Conservation (phyloP, 2,113 vertebrate species). For the Notarius lentiginosus region DNA sequence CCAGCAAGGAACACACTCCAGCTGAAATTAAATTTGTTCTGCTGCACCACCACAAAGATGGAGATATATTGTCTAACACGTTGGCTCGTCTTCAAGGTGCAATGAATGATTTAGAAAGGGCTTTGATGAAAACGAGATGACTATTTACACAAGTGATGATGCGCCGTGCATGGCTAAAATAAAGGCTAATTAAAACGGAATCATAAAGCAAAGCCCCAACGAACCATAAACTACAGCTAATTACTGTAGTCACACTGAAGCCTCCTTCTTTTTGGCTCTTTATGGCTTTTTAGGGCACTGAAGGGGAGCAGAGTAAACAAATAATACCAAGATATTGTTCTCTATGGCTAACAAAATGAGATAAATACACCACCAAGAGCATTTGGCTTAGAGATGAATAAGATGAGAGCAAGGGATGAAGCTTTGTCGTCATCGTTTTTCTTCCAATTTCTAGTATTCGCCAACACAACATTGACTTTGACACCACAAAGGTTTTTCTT, state of each 20-base stretch:
- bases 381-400: not conserved
- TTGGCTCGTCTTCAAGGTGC: not conserved
- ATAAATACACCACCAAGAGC: constrained; percentile 3
- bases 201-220: constrained; percentile 34
- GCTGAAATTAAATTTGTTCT: not conserved
- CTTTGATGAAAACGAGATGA: constrained; percentile 7
- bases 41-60: not conserved
- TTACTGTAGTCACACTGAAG: constrained; percentile 14
- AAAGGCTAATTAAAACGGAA: constrained; percentile 37
- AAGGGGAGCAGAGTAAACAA: constrained; percentile 20
- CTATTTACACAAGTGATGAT: constrained; percentile 20
- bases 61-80: not conserved
- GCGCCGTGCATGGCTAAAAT: not conserved
- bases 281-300: constrained; percentile 20
- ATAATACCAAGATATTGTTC: not conserved
- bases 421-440: not conserved
- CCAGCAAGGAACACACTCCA: not conserved
- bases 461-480: too few relatives aligned
- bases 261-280: constrained; percentile 7
- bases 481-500: too few relatives aligned
- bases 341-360: not conserved
- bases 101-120: constrained; percentile 15
- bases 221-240: constrained; percentile 40
- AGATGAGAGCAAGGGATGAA: not conserved
- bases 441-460: not conserved